Evolutionary conservation across 2,797 vertebrate species (phyloP), one percentile per base, ranked within the genome.

Genomic region (Muraenolepis orangiensis): DNA sequence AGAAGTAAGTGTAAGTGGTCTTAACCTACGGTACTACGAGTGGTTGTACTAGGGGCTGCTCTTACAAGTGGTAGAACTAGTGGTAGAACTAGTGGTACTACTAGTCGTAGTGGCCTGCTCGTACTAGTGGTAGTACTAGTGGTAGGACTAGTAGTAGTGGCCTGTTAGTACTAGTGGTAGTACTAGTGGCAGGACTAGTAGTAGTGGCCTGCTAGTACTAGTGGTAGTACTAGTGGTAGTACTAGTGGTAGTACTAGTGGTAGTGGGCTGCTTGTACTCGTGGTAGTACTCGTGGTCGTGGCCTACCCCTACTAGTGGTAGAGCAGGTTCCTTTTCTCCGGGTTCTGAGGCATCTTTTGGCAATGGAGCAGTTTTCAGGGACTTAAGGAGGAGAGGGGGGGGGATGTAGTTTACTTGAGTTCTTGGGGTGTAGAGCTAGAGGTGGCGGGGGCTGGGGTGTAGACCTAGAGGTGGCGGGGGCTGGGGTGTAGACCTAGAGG

Each of bases 291-390:
- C 12, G 46, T n/a, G 7, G 46, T 57, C 51, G 51, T 23, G n/a
- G n/a, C n/a, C n/a, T n/a, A 38, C 36, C 11, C 8, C 5, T 38
- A 57, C 51, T 10, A 23, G 51, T 57, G 51, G 51, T 57, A 57
- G 23, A 64, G 57, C 57, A 26, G 57, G n/a, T 26, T 23, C 11
- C 10, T 64, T 64, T 64, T 64, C n/a, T 64, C 57, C 57, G 26
- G 57, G 57, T 26, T 91, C 87, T 91, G 90, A 93, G 92, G 92
- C 91, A 93, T 91, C 90, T 86, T 84, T 86, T 90, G 91, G 88
- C 89, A 89, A 85, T 76, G 83, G 86, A 85, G 80, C 76, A 85
- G 81, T 90, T 89, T n/a, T 82, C 26, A 26, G 76, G 66, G 28
- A 71, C 67, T 74, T 80, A 69, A 81, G 51, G 20, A 23, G 7